phyloP scores from a whole-genome alignment of 1,140 invertebrate species.

The Caenorhabditis remanei region DNA sequence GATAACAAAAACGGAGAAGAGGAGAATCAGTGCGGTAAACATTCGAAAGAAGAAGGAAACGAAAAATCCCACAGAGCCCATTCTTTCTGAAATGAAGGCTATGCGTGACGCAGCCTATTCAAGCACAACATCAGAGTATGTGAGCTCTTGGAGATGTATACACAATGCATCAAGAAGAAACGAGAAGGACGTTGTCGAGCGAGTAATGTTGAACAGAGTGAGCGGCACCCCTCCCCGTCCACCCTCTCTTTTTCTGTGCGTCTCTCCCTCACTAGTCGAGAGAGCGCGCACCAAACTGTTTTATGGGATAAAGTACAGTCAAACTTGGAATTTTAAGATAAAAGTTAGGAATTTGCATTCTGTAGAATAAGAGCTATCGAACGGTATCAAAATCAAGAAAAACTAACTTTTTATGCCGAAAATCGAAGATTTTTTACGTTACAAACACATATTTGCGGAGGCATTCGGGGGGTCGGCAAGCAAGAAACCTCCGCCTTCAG shows the following conservation, averaged over 20 bases:
- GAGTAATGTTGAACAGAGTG: constrained; percentile 56
- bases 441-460: constrained; percentile 45
- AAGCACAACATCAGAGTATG: not conserved
- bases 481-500: constrained; percentile 13
- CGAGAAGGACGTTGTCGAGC: constrained; percentile 53
- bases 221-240: constrained; percentile 53
- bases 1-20: not conserved
- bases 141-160: constrained; percentile 51
- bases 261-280: not conserved
- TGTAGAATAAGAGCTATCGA: not conserved
- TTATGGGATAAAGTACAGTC: not conserved
- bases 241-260: constrained; percentile 43
- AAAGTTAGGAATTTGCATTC: not conserved
- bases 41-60: not conserved
- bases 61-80: not conserved
- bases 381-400: not conserved
- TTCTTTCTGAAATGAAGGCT: not conserved
- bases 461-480: not conserved
- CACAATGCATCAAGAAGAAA: constrained; percentile 55
- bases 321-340: not conserved
- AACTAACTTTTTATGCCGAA: not conserved
- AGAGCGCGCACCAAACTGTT: constrained; percentile 7
- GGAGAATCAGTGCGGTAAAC: not conserved
- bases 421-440: not conserved
- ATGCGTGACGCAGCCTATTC: not conserved